Evolutionary conservation across 2,888 invertebrate species (phyloP).

Genomic region (Esperia sulphurella): DNA sequence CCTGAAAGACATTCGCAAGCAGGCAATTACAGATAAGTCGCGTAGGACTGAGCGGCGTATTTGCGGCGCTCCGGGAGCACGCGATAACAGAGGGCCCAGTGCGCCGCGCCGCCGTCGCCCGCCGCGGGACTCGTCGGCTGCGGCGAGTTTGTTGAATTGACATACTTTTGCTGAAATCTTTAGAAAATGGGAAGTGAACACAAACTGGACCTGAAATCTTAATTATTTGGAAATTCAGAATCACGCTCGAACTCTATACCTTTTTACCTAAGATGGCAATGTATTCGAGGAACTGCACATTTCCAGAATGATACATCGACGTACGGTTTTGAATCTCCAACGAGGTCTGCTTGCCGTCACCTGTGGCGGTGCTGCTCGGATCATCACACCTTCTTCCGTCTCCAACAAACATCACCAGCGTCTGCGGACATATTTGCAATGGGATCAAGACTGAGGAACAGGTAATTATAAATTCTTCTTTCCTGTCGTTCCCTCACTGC

Average conservation of each 20-base stretch:
- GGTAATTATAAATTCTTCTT: constrained; percentile 64
- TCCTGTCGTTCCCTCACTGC: not conserved
- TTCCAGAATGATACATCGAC: constrained; percentile 94
- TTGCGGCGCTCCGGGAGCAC: constrained; percentile 62
- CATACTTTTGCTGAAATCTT: too few species aligned
- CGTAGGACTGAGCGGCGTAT: constrained; percentile 64
- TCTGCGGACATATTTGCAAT: constrained; percentile 87
- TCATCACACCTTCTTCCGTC: constrained; percentile 95
- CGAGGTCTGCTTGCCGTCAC: constrained; percentile 95
- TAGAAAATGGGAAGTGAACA: too few species aligned
- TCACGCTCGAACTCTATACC: too few species aligned
- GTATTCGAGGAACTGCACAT: constrained; percentile 7
- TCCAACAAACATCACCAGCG: constrained; percentile 89
- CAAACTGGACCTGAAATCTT: too few species aligned
- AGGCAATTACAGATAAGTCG: constrained; percentile 79
- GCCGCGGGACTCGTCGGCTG: constrained; percentile 10
- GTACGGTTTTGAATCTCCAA: constrained; percentile 97
- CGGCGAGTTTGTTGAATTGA: not conserved
- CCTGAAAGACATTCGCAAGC: constrained; percentile 76
- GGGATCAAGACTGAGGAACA: constrained; percentile 89
- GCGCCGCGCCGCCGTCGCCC: constrained; percentile 15
- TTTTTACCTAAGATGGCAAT: too few species aligned
- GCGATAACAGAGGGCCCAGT: constrained; percentile 38
- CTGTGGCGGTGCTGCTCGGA: constrained; percentile 98
- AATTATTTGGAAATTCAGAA: too few species aligned